Base-by-base conservation (phyloP, 2,888 invertebrate species). In the Formica aserva region DNA sequence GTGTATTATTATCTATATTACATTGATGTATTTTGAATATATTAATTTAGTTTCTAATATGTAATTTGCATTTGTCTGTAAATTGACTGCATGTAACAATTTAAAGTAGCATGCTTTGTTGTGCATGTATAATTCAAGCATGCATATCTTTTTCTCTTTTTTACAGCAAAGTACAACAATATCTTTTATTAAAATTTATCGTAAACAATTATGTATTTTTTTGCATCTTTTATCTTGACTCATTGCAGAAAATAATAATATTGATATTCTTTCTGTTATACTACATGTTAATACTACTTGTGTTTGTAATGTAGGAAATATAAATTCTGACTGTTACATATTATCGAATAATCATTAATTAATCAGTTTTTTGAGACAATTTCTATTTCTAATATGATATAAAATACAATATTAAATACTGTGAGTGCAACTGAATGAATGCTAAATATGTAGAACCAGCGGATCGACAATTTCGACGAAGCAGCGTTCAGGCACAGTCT, bases 391-490 rank as follows among this genome's bases (percentile, higher is more conserved):
- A 57, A 77, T 76, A 9, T 81, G 52, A 45, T 76, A n/a, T 84
- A 66, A 86, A 80, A 48, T 67, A 60, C 60, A 85, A 81, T 57
- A 26, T 82, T 86, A 60, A 84, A 77, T 77, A 86, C 83, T 78
- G n/a, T 8, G 82, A 86, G 69, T 85, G 55, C 83, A 69, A 85
- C 82, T 87, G 86, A 88, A 86, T 86, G 76, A 62, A 82, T 86
- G 86, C 88, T 89, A 87, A 91, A 89, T 89, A 91, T 92, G 83
- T 93, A 94, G 94, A 94, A 88, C 92, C 94, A 84, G 92, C 91
- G 84, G 94, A 94, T 84, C 94, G 94, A 75, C 92, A 94, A 86
- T 92, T 92, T 86, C 93, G 94, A 85, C 91, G 94, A 84, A 92
- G 93, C 90, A 92, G 92, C 83, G 81, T 83, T 76, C 90, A 91